Base-by-base conservation (phyloP, 2,888 invertebrate genomes). In the Galerucella pusilla region DNA sequence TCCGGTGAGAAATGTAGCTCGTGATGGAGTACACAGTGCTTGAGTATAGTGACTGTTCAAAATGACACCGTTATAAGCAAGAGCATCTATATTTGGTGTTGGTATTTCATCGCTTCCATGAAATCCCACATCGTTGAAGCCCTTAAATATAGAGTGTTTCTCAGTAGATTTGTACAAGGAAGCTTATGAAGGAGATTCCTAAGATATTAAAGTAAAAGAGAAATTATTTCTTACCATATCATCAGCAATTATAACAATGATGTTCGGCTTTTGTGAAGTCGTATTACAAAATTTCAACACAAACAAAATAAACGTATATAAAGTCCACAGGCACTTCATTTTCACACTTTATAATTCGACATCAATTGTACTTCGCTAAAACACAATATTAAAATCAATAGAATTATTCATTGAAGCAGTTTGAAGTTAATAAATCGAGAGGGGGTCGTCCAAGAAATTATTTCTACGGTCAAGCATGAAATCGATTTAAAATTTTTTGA, bases 121-220 rank as follows among this genome's bases (percentile, higher is more conserved):
- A 84, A 96, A 97, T 74, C 97, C 94, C 5, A 97, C 94, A 86
- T 97, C 97, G 85, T 97, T 95, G 92, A 95, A 96, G 6, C 97
- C 97, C 97, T 97, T 46, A 87, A 87, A 78, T 65, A 60, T 70
- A 42, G 35, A 35, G 12, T 25, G 5, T 12, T 25, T 65, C 75
- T 6, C 35, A 42, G 35, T 42, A 42, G 35, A 42, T 9, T 42
- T 42, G 35, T 42, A 7, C 35, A 42, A 42, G 7, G 5, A 35
- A 35, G 5, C 5, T 35, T 35, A 35, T 5, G 35, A 5, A 35
- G 28, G 28, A 28, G 28, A 28, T 28, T 20, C 16, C 35, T 69
- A 45, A 68, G 72, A 63, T 69, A 46, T 28, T 70, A 25, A 45
- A 61, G 25, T 75, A 69, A 20, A 46, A 14, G 1, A 35, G 12